Evolutionary conservation across 64 coral and sea anemone species (phyloP).

Genomic region (Dendronephthya gigantea): DNA sequence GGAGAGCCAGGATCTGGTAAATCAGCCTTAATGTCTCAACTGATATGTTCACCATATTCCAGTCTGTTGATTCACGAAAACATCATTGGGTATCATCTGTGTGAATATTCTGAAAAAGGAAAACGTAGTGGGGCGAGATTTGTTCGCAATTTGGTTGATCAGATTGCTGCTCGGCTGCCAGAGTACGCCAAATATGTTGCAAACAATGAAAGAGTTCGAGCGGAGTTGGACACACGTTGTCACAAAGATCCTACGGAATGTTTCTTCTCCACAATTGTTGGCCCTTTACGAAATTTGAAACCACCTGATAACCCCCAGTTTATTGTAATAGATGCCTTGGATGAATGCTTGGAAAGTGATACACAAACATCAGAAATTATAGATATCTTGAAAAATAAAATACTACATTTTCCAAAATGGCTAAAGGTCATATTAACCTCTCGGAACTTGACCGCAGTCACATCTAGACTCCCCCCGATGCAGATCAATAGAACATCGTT

Average conservation of each 20-base stretch:
- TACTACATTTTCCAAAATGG: conserved; percentile 57
- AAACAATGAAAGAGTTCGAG: conserved; percentile 34
- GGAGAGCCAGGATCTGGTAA: conserved; percentile 85
- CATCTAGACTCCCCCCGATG: background rate
- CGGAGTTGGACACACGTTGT: conserved; percentile 43
- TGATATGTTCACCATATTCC: conserved; percentile 67
- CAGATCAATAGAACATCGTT: background rate
- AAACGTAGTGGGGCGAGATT: conserved; percentile 54
- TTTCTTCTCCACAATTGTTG: conserved; percentile 58
- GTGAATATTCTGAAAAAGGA: conserved; percentile 56
- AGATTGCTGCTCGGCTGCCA: conserved; percentile 44
- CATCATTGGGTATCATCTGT: conserved; percentile 79
- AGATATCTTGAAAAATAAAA: conserved; percentile 38
- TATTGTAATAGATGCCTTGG: conserved; percentile 71
- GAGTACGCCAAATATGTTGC: conserved; percentile 33
- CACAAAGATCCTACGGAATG: conserved; percentile 54
- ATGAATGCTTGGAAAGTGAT: conserved; percentile 55
- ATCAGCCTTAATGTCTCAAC: conserved; percentile 55
- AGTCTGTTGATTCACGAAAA: conserved; percentile 49
- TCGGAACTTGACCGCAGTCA: conserved; percentile 25
- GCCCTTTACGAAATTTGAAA: conserved; percentile 46
- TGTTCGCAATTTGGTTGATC: conserved; percentile 73
- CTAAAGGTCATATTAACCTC: conserved; percentile 70
- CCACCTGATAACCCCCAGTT: conserved; percentile 18
- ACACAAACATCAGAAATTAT: conserved; percentile 24